Evolutionary conservation across 2,113 vertebrate species (phyloP).

Genomic region (Erinaceus europaeus): DNA sequence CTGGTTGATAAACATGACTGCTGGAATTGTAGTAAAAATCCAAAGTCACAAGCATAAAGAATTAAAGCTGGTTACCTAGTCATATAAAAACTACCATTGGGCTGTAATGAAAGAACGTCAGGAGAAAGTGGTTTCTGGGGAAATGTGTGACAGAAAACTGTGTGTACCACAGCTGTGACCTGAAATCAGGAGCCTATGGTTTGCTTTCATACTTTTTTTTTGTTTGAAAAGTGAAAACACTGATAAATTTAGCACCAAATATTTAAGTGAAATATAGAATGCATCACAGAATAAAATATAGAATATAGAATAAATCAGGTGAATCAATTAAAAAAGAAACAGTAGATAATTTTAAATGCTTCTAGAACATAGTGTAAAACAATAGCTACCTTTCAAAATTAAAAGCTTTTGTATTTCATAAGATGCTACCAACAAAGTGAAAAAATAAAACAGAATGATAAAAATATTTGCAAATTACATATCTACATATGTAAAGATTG

Average conservation of each 20-base stretch:
- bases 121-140: neutral
- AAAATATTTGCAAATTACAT: neutral
- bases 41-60: neutral
- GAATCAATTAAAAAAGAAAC: neutral
- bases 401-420: neutral
- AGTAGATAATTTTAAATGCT: neutral
- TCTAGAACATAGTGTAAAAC: neutral
- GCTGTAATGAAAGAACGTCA: neutral
- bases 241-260: neutral
- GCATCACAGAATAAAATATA: neutral
- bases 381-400: neutral
- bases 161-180: neutral
- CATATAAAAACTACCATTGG: neutral
- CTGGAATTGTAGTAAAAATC: neutral
- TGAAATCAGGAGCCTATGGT: neutral
- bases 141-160: neutral
- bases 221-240: neutral
- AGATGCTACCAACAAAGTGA: conserved; percentile 8
- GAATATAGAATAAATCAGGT: neutral
- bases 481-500: neutral
- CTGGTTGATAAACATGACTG: neutral
- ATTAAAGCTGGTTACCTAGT: neutral
- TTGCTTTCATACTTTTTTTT: too few relatives aligned
- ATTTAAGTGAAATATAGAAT: neutral
- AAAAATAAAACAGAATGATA: neutral